Evolutionary conservation across 2,888 invertebrate genomes (phyloP).

Genomic region (Caenorhabditis japonica): DNA sequence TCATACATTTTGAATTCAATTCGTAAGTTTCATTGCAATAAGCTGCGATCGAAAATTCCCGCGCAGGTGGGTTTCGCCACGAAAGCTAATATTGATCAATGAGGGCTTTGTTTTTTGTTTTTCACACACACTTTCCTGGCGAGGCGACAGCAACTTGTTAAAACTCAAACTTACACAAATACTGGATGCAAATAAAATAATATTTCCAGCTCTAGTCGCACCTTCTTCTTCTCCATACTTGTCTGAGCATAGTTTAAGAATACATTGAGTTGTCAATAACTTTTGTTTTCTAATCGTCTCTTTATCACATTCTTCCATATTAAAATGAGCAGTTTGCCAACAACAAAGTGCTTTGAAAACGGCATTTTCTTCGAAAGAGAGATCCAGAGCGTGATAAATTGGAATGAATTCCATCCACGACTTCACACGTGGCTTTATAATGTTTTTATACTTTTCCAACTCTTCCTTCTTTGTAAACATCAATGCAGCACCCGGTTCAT

Average conservation of each 20-base stretch:
- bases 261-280: constrained; percentile 13
- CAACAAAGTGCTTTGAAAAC: constrained; percentile 39
- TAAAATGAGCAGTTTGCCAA: constrained; percentile 48
- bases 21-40: no score
- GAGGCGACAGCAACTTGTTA: no score
- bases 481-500: constrained; percentile 39
- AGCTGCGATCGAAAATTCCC: no score
- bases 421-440: constrained; percentile 42
- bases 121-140: no score
- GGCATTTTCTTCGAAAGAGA: constrained; percentile 39
- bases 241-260: constrained; percentile 39
- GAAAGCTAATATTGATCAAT: no score
- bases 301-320: constrained; percentile 39
- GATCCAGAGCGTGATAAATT: constrained; percentile 7
- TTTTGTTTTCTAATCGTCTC: constrained; percentile 32
- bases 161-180: constrained; percentile 34
- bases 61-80: no score
- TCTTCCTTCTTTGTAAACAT: constrained; percentile 48
- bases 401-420: constrained; percentile 47
- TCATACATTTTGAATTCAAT: no score
- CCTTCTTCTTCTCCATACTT: constrained; percentile 43
- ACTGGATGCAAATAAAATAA: constrained; percentile 37
- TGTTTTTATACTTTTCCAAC: constrained; percentile 50
- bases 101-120: no score
- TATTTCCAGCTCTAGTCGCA: constrained; percentile 29